Evolutionary conservation across 1,140 invertebrate species (phyloP), one percentile per base, ranked within the genome.

Genomic region (Parapsyche elsis): DNA sequence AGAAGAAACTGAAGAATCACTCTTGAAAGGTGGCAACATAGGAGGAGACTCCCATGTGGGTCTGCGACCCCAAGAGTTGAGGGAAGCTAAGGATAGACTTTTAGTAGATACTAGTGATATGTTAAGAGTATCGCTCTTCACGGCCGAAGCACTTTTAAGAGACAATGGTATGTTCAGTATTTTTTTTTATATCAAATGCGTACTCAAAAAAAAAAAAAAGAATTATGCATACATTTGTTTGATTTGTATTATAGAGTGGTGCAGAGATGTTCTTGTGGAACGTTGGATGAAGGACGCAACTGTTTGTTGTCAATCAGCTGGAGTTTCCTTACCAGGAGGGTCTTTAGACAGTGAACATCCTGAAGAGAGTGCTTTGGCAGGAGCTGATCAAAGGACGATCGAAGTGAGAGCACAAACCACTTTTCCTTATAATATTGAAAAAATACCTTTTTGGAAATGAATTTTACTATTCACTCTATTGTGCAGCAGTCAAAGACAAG

Each of bases 91-190:
- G 85, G 93, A 94, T 85, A 91, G 93, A 83, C 86, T 94, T 57
- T 85, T 94, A 12, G 93, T 94, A 19, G 93, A 94, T 86, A 94
- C 93, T 12, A 92, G 93, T 21, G 93, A 94, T 86, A 94, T 94
- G 93, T 87, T 94, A 10, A 92, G 93, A 84, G 91, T 94, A 46
- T 92, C 92, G 1, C 86, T 94, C 12, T 94, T 94, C 85, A 94
- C 93, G 64, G 93, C 93, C 14, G 93, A 94, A 87, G 93, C 92
- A 67, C 85, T 94, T 19, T 87, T 94, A 12, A 86, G 93, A 83
- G 92, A 93, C 84, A 92, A 94, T 87, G 92, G 93, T 93, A 87
- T 30, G 38, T 71, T 38, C 14, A 26, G 38, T 1, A 1, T 23
- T 19, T 21, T 23, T 1, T 7, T 21, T 73, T 16, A 73, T 5